Evolutionary conservation across 2,888 invertebrate species (phyloP), one percentile per base, ranked within the genome.

Genomic region (Synergus laeviventris): DNA sequence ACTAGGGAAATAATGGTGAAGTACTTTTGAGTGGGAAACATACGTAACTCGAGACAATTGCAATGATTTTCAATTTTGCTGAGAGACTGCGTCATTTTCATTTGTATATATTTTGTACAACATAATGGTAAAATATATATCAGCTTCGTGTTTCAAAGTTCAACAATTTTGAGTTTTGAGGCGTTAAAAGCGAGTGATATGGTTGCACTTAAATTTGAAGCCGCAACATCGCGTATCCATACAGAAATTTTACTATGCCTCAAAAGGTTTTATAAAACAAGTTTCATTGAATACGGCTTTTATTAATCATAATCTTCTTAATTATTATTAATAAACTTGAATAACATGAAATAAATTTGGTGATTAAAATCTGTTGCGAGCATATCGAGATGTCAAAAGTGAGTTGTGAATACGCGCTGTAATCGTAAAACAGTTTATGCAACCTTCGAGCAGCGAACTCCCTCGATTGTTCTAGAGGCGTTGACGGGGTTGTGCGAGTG

Each of bases 401-500:
- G 38, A 61, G 31, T n/a, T 49, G 70, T 38, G 60, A 59, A 74
- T 59, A 74, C 59, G 59, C 59, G 74, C 36, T 59, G 75, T 74
- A 54, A 76, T 78, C 75, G 77, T 62, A 74, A 39, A 74, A 45
- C 78, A 78, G 78, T 85, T 84, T 83, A 81, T 84, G 82, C 83
- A 85, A 86, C 85, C 83, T 84, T 79, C 80, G 86, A 87, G 83
- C 87, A 86, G 82, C 86, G 86, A 87, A 87, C 88, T 87, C 86
- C 81, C 84, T 82, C 85, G 88, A 89, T 87, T 87, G 88, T 88
- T 87, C 87, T 81, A 87, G 85, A 87, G 86, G 85, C 83, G 86
- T 86, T 83, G 86, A 86, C 86, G 86, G 66, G 77, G 78, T 54
- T 73, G 74, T 18, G 62, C 31, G 76, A 64, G 73, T 38, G 61